Conservation (phyloP, 2,113 vertebrate species). For the Coturnix japonica region DNA sequence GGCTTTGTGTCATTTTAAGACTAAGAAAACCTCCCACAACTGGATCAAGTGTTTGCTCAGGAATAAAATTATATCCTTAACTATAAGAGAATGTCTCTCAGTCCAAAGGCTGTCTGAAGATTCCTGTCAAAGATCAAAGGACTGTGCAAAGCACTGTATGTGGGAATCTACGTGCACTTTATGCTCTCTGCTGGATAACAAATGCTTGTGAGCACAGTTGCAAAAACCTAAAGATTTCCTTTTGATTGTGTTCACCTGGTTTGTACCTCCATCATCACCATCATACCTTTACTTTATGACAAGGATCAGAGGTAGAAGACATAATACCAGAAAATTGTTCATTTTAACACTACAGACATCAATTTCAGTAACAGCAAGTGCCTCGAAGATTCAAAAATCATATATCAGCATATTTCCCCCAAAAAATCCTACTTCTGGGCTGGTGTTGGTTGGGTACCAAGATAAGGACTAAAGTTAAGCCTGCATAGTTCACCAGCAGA, state of each 20-base stretch:
- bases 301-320: background rate
- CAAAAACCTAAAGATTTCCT: background rate
- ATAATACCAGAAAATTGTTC: background rate
- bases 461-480: background rate
- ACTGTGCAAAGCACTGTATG: background rate
- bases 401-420: background rate
- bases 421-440: background rate
- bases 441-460: background rate
- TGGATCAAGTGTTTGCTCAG: background rate
- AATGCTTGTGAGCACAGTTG: background rate
- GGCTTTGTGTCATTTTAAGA: background rate
- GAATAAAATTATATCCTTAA: background rate
- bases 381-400: background rate
- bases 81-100: background rate
- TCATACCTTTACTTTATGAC: background rate
- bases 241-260: background rate
- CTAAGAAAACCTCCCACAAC: background rate
- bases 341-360: background rate
- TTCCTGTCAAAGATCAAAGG: constrained; percentile 46
- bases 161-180: constrained; percentile 1
- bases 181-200: constrained; percentile 28
- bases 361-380: background rate
- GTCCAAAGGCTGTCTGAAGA: constrained; percentile 27
- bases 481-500: background rate
- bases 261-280: background rate